Conservation (phyloP, 2,113 vertebrate genomes). For the Rhipidura dahli region DNA sequence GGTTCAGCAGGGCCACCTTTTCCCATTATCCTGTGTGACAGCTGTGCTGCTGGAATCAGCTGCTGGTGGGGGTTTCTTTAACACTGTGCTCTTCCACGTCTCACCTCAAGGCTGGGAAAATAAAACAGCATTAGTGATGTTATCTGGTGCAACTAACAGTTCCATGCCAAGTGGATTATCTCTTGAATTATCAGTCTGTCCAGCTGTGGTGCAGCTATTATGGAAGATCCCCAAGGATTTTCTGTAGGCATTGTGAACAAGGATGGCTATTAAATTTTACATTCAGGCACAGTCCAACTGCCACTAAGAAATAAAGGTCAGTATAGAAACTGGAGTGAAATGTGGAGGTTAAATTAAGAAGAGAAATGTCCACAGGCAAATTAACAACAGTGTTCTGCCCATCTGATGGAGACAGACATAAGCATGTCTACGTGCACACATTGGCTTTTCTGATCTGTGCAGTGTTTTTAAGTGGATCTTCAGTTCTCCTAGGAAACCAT, state of each 20-base stretch:
- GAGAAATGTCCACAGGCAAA: neutral
- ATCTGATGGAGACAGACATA: neutral
- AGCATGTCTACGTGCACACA: neutral
- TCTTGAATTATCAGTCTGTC: neutral
- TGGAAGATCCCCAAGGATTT: neutral
- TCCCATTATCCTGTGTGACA: neutral
- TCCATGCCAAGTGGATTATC: neutral
- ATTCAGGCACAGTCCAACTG: neutral
- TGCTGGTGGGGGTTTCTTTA: neutral
- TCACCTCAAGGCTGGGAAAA: neutral
- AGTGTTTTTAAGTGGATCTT: neutral
- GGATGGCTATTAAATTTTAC: neutral
- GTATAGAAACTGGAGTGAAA: neutral
- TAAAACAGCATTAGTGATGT: neutral
- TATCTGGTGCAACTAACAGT: neutral
- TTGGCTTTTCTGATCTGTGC: neutral
- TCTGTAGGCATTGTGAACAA: neutral
- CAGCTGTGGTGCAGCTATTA: neutral
- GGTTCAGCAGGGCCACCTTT: neutral
- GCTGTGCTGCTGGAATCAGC: neutral
- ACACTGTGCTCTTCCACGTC: neutral
- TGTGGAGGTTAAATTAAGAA: neutral
- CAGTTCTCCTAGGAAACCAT: slow-evolving; percentile 43
- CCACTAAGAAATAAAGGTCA: neutral
- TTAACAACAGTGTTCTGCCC: neutral